A percentile compares a stretch with the other conserved stretches of the same genome.
Evolutionary conservation across 2,113 vertebrate species (phyloP).

Genomic region (Scalopus aquaticus): DNA sequence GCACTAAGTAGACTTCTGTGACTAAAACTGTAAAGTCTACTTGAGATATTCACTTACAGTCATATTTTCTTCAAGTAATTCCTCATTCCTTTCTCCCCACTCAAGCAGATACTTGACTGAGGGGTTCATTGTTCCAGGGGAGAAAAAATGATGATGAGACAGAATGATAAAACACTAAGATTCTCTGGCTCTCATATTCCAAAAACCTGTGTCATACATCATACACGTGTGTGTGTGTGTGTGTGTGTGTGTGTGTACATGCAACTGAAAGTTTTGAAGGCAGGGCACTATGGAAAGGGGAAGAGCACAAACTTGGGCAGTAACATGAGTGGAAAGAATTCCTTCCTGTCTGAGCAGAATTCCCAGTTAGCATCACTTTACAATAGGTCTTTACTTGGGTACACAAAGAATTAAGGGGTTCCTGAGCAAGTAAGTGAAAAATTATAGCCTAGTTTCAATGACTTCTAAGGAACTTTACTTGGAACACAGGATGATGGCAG

Average conservation of each 20-base stretch:
- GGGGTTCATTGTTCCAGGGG: not conserved
- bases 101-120: not conserved
- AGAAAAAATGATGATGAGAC: not conserved
- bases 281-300: not conserved
- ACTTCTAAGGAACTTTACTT: not conserved
- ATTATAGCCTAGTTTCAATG: not conserved
- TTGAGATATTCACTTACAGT: not conserved
- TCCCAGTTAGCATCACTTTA: not conserved
- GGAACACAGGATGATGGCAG: not conserved
- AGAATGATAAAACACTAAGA: not conserved
- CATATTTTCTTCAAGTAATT: not conserved
- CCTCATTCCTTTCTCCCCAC: not conserved
- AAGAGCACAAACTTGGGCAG: not conserved
- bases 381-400: not conserved
- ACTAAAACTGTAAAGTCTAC: not conserved
- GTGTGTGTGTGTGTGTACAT: not conserved
- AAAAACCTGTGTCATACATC: not conserved
- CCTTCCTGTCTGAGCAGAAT: not conserved
- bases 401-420: not conserved
- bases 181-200: not conserved
- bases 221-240: not conserved
- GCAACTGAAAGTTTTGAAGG: not conserved
- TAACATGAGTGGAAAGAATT: not conserved
- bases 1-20: not conserved
- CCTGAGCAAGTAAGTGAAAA: not conserved